These are phyloP conservation scores for Holothuria leucospilota DNA, from an alignment of 53 echinoderm and acorn worm genomes.

Conservation along the genomic window DNA sequence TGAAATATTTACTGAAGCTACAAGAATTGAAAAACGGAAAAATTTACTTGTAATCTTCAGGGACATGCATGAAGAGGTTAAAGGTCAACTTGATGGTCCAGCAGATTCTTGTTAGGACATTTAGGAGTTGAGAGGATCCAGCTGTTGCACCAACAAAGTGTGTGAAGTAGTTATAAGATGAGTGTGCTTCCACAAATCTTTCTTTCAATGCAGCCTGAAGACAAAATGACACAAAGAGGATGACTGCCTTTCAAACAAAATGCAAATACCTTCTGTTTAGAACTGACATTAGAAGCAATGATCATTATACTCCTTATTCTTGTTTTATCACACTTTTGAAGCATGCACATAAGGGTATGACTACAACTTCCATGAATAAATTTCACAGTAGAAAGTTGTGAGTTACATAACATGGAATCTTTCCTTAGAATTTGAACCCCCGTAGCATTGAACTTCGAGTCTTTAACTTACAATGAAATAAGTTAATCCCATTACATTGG, in stretches of 20 bases:
- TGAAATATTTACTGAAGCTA: too few relatives aligned
- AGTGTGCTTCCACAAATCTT: neutral
- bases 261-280: neutral
- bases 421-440: too few relatives aligned
- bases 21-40: neutral
- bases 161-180: constrained; percentile 36
- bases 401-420: too few relatives aligned
- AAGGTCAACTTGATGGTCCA: constrained; percentile 74
- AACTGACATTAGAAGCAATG: too few relatives aligned
- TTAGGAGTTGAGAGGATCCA: constrained; percentile 73
- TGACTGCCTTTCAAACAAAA: neutral
- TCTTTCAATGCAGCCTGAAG: neutral
- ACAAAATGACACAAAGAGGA: neutral
- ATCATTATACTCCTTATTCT: too few relatives aligned
- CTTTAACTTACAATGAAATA: too few relatives aligned
- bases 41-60: constrained; percentile 92
- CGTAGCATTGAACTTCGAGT: too few relatives aligned
- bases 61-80: constrained; percentile 65
- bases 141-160: constrained; percentile 95
- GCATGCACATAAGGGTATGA: too few relatives aligned
- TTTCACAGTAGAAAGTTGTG: too few relatives aligned
- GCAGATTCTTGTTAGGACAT: constrained; percentile 78
- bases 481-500: too few relatives aligned
- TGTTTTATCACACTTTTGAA: too few relatives aligned
- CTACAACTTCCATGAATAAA: too few relatives aligned